Evolutionary conservation across 2,888 invertebrate species (phyloP), one percentile per base, ranked within the genome.

Genomic region (Himalopsyche anomala): DNA sequence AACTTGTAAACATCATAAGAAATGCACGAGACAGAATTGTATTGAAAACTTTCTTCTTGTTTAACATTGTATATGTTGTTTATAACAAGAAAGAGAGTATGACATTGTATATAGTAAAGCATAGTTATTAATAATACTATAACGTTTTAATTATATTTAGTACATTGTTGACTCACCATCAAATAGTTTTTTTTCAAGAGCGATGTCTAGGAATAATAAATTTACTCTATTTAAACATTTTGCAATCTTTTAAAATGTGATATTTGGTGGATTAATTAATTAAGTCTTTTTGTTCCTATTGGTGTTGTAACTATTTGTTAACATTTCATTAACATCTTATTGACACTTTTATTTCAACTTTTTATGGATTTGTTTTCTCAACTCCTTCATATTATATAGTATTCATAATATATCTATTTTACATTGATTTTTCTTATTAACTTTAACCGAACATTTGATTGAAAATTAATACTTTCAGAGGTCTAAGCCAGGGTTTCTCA

Each of bases 1-100:
- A 45, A 80, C 45, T 36, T 82, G 82, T 82, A 82, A 55, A 82
- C 38, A 82, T 54, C 38, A 82, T 55, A 55, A 74, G 38, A 62
- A 82, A 86, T 86, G 86, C 86, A 86, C 86, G 81, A 80, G 79
- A 81, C 86, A 86, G 86, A 86, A 86, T 86, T 86, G 86, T 84
- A 81, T 80, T 74, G 45, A 79, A 55, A 55, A 36, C 54, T 51
- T 55, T 55, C 56, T 55, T 54, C 82, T 82, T 82, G 82, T 54
- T 40, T 54, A 82, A 51, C 51, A 82, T 45, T 15, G 4, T 40
- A 55, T 28, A 82, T 82, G 55, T 80, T 80, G 19, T 19, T 40
- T 17, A 42, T 45, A 51, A 80, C 80, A 80, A 80, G 80, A 80
- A 42, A 80, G 80, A 17, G n/a, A 80, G 42, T 45, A 45, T 80